Base-by-base conservation (phyloP, 2,888 invertebrate genomes). In the Amphipyra tragopoginis region DNA sequence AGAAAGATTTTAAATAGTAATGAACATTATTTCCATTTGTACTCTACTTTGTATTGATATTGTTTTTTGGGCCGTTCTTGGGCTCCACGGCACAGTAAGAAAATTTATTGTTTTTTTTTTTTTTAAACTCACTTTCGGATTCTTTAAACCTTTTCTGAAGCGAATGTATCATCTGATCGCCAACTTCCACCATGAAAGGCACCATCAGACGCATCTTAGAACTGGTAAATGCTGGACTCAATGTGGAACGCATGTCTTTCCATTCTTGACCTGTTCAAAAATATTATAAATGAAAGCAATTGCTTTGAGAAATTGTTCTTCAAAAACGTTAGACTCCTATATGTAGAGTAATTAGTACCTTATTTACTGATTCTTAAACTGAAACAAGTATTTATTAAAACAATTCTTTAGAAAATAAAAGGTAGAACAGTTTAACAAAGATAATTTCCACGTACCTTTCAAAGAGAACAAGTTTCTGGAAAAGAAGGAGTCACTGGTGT, bases 151-250 rank as follows among this genome's bases (percentile, higher is more conserved):
- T 82, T 7, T 77, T 66, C 29, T 82, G 80, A 2, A 89, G 55
- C 11, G 70, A 58, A 0, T 60, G 52, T 7, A 86, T 81, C 89
- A 90, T 89, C 58, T 89, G 86, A 5, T 88, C 72, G 0, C 87
- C 87, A 0, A 87, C 86, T 26, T 89, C 89, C n/a, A 82, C 78
- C 89, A 95, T 95, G 53, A 89, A 86, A 0, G 89, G 90, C 4
- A 90, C 80, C 90, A 90, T 88, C 13, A 82, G 54, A 11, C 90
- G 86, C 77, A 95, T 95, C 79, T 95, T 95, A 40, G 92, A 91
- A 36, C 94, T 89, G 8, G 95, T 95, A 63, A 95, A 95, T 0
- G 91, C 90, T 5, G 95, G 95, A 45, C 92, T 93, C 47, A 91
- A 63, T n/a, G 89, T 87, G 0, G 90, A 84, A 0, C 91, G 82